Conservation (phyloP, 2,113 vertebrate genomes). For the Oreocharis arfaki region DNA sequence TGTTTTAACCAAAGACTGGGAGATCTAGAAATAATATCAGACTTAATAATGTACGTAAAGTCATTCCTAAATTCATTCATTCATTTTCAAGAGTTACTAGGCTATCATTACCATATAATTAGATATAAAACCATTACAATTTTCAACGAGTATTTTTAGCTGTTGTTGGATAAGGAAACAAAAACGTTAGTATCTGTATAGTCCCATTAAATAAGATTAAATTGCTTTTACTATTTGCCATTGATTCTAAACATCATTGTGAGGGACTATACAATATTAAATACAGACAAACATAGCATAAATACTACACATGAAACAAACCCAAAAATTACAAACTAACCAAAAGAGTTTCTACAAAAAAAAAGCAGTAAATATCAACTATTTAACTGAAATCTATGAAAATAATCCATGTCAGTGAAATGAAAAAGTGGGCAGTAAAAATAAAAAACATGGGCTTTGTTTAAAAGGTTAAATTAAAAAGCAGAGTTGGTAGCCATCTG, state of each 20-base stretch:
- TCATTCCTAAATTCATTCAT: background rate
- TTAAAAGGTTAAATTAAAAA: constrained; percentile 49
- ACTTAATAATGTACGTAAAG: background rate
- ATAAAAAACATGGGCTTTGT: constrained; percentile 27
- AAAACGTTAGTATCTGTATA: constrained; percentile 71
- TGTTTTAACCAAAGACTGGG: background rate
- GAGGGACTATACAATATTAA: constrained; percentile 75
- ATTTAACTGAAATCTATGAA: constrained; percentile 38
- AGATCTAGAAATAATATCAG: background rate
- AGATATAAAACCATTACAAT: background rate
- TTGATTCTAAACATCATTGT: constrained; percentile 20
- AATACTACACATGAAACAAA: constrained; percentile 28
- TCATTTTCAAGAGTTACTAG: background rate
- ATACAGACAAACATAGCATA: constrained; percentile 60
- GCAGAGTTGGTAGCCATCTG: constrained; percentile 46
- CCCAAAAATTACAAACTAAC: constrained; percentile 49
- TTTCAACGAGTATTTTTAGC: constrained; percentile 70
- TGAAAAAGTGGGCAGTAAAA: constrained; percentile 50
- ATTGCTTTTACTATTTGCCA: background rate
- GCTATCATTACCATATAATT: background rate
- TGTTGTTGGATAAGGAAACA: constrained; percentile 85
- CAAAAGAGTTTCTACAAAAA: constrained; percentile 56
- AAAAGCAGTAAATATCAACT: constrained; percentile 26
- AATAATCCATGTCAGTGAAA: constrained; percentile 42
- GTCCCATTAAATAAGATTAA: constrained; percentile 51